phyloP scores from a whole-genome alignment of 2,113 vertebrate species.

The Centrocercus urophasianus region DNA sequence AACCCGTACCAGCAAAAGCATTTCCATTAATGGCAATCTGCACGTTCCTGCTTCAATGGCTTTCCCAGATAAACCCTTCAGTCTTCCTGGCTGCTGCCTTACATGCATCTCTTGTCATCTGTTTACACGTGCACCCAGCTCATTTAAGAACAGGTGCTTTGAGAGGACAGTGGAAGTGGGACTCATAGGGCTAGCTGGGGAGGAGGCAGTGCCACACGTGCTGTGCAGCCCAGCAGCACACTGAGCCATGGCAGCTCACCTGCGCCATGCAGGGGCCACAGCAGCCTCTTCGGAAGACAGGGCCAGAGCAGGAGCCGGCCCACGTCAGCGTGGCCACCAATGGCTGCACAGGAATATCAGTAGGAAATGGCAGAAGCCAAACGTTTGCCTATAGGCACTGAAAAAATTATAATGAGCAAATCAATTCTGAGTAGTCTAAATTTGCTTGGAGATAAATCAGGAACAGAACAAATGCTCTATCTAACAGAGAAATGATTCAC shows the following conservation, averaged over 20 bases:
- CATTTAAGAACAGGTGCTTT: not conserved
- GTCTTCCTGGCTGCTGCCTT: not conserved
- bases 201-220: not conserved
- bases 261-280: not conserved
- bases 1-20: not conserved
- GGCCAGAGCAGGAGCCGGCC: not conserved
- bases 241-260: not conserved
- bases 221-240: not conserved
- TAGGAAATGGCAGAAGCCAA: constrained; percentile 8
- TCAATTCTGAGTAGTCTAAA: constrained; percentile 51
- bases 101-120: not conserved
- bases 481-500: constrained; percentile 57
- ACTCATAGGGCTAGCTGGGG: not conserved
- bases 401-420: constrained; percentile 50
- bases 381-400: constrained; percentile 54
- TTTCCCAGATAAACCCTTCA: not conserved
- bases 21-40: not conserved
- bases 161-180: not conserved
- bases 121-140: not conserved
- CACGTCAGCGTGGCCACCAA: constrained; percentile 7
- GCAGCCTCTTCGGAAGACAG: not conserved
- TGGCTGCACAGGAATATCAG: constrained; percentile 14
- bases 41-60: not conserved
- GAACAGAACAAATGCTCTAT: constrained; percentile 57
- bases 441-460: constrained; percentile 70